A percentile compares a stretch with the other conserved stretches of the same genome.
Conservation (phyloP, 2,888 invertebrate genomes). For the Automeris io region DNA sequence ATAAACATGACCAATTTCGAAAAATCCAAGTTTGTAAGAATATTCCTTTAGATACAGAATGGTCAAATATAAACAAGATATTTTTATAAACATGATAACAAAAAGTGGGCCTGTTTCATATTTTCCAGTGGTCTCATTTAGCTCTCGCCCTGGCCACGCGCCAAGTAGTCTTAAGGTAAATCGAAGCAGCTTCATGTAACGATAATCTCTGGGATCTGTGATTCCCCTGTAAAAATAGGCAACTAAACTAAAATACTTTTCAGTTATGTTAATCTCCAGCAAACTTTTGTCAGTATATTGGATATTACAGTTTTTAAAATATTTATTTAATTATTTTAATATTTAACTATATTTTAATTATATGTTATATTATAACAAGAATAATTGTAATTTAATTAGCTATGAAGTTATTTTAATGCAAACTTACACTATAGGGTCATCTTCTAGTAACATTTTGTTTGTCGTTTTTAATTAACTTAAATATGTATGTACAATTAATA, state of each 20-base stretch:
- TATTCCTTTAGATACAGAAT: neutral
- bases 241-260: neutral
- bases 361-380: too few species aligned
- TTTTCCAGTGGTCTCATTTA: slow-evolving; percentile 16
- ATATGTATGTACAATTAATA: too few species aligned
- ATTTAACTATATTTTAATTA: too few species aligned
- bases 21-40: slow-evolving; percentile 3
- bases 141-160: slow-evolving; percentile 23
- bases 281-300: too few species aligned
- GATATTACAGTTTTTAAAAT: too few species aligned
- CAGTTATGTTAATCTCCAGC: too few species aligned
- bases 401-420: neutral
- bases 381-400: too few species aligned
- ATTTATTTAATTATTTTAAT: too few species aligned
- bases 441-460: neutral
- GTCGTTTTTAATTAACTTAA: too few species aligned
- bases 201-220: slow-evolving; percentile 17
- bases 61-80: slow-evolving; percentile 1
- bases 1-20: slow-evolving; percentile 7
- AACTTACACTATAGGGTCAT: neutral
- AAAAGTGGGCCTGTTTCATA: neutral
- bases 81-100: slow-evolving; percentile 4
- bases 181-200: slow-evolving; percentile 20
- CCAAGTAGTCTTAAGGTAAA: slow-evolving; percentile 19
- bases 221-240: slow-evolving; percentile 16